phyloP scores from a whole-genome alignment of 2,888 invertebrate genomes.

The Beris morrisii region DNA sequence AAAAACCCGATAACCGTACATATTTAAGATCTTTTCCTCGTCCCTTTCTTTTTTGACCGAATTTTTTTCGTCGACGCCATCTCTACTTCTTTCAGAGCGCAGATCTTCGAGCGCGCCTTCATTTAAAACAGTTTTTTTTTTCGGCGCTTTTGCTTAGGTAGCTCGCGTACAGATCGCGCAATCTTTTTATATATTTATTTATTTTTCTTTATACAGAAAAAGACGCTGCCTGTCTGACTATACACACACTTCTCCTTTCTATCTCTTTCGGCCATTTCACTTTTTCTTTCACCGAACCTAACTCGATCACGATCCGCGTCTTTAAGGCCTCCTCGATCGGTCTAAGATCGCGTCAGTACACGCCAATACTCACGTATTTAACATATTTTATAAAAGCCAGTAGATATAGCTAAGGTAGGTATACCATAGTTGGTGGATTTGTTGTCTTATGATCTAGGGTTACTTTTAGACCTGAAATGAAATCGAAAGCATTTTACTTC shows the following conservation, averaged over 20 bases:
- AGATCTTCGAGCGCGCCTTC: neutral
- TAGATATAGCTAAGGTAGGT: constrained; percentile 10
- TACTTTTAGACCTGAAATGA: constrained; percentile 28
- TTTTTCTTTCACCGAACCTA: constrained; percentile 37
- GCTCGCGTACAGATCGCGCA: neutral
- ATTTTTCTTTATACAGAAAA: neutral
- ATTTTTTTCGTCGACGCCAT: neutral
- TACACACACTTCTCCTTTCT: constrained; percentile 34
- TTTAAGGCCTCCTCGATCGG: neutral
- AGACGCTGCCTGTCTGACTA: neutral
- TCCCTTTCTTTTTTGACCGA: constrained; percentile 14
- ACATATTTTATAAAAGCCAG: constrained; percentile 12
- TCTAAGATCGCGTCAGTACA: neutral
- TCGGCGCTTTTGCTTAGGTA: neutral
- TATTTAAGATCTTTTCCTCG: constrained; percentile 6
- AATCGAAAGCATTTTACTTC: constrained; percentile 39
- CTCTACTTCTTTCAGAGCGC: neutral
- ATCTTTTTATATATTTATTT: neutral
- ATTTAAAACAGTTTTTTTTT: neutral
- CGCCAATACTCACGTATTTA: neutral
- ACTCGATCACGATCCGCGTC: constrained; percentile 19
- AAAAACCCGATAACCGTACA: neutral
- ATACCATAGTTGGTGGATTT: neutral
- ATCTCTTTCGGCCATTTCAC: constrained; percentile 37
- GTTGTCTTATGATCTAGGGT: constrained; percentile 28